Evolutionary conservation across 2,888 invertebrate genomes (phyloP).

Genomic region (Sicus ferrugineus): DNA sequence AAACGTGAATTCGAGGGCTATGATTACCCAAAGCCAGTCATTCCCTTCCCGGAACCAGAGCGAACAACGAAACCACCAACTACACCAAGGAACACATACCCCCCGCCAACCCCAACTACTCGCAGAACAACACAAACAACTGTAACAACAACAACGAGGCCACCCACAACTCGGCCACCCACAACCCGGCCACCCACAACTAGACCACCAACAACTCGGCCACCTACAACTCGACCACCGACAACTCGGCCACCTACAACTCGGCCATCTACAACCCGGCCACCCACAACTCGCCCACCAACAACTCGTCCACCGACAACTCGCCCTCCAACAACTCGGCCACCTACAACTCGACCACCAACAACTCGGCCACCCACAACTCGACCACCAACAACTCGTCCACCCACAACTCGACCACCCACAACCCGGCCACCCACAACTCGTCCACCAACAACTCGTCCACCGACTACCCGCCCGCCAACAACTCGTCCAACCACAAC

Average conservation of each 20-base stretch:
- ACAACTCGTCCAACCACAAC: conserved; percentile 28
- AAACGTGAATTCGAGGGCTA: conserved; percentile 57
- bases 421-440: conserved; percentile 40
- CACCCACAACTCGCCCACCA: conserved; percentile 34
- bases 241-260: conserved; percentile 37
- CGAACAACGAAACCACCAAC: background rate
- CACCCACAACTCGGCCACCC: conserved; percentile 22
- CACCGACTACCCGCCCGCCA: conserved; percentile 34
- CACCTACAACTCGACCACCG: conserved; percentile 30
- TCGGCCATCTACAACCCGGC: conserved; percentile 26
- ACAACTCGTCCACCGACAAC: conserved; percentile 43
- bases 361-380: conserved; percentile 18
- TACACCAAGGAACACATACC: background rate
- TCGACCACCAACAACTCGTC: conserved; percentile 26
- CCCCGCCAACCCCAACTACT: background rate
- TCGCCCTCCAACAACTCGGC: conserved; percentile 43
- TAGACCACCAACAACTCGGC: conserved; percentile 29
- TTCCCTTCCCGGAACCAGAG: conserved; percentile 49
- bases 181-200: conserved; percentile 9
- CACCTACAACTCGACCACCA: conserved; percentile 45
- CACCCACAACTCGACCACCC: conserved; percentile 29
- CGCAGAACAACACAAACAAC: conserved; percentile 30
- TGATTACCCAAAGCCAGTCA: conserved; percentile 51
- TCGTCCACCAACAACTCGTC: conserved; percentile 35
- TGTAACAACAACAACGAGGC: conserved; percentile 19